Percentiles rank a stretch among this genome's conserved stretches.
phyloP scores from a whole-genome alignment of 2,888 invertebrate genomes.

The Spicauda simplicius region DNA sequence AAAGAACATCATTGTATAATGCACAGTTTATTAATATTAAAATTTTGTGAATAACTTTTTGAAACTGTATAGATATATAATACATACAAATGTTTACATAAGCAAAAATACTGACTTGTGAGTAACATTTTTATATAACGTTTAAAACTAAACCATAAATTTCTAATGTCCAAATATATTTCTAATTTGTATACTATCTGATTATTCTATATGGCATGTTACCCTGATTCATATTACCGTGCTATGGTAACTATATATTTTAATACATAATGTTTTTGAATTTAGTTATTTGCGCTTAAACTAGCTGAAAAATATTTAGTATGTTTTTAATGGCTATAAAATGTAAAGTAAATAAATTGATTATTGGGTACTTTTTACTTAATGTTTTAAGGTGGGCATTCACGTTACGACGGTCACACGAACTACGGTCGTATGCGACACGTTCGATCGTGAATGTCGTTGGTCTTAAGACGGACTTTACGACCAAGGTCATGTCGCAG shows the following conservation, averaged over 20 bases:
- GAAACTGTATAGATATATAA: too few species aligned
- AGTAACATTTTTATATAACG: too few species aligned
- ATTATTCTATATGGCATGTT: slow-evolving; percentile 15
- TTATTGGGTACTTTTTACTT: too few species aligned
- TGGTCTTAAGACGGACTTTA: too few species aligned
- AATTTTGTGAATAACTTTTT: too few species aligned
- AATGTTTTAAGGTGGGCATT: too few species aligned
- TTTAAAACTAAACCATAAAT: neutral
- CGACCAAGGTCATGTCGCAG: too few species aligned
- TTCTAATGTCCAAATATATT: slow-evolving; percentile 1
- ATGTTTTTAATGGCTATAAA: neutral
- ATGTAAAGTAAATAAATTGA: neutral
- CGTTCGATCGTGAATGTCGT: too few species aligned
- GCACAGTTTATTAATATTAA: neutral
- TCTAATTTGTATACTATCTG: slow-evolving; percentile 1
- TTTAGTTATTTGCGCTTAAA: neutral
- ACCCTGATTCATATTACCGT: slow-evolving; percentile 1
- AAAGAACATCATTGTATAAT: neutral
- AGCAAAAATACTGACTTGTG: neutral
- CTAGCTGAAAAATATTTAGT: neutral
- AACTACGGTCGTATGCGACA: too few species aligned
- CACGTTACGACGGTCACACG: too few species aligned
- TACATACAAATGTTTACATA: neutral
- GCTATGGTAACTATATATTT: neutral
- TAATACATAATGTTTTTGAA: neutral